A percentile compares a stretch with the other conserved stretches of the same genome.
Conservation (phyloP, 92 coral and sea anemone species). For the Phymanthus crucifer region DNA sequence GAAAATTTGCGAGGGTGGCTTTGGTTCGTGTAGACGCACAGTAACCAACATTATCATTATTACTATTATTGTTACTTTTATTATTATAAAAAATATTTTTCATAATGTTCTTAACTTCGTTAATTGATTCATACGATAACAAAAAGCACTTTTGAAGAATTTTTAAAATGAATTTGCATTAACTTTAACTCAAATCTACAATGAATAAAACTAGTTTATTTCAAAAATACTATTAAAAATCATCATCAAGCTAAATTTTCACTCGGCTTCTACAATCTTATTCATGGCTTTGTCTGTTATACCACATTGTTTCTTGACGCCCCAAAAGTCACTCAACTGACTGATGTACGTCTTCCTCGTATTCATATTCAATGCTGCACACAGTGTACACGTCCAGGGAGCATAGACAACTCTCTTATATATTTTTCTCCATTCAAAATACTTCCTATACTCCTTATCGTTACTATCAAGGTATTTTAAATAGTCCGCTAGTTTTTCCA, state of each 20-base stretch:
- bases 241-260: neutral
- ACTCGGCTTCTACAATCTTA: slow-evolving; percentile 11
- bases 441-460: slow-evolving; percentile 36
- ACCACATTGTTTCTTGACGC: slow-evolving; percentile 29
- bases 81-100: no score
- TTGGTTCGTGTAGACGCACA: no score
- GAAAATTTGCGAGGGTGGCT: no score
- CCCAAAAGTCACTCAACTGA: slow-evolving; percentile 38
- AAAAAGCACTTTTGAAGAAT: no score
- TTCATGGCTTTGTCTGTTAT: slow-evolving; percentile 28
- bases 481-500: slow-evolving; percentile 41
- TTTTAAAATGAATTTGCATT: no score
- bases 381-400: slow-evolving; percentile 51
- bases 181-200: no score
- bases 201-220: no score
- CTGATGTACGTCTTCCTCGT: slow-evolving; percentile 20
- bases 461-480: slow-evolving; percentile 34
- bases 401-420: slow-evolving; percentile 33
- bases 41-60: no score
- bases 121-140: no score
- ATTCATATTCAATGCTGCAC: slow-evolving; percentile 44
- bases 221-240: neutral
- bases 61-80: no score
- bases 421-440: slow-evolving; percentile 46
- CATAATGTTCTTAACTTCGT: no score